phyloP scores from a whole-genome alignment of 2,113 vertebrate species.

The Strix uralensis region DNA sequence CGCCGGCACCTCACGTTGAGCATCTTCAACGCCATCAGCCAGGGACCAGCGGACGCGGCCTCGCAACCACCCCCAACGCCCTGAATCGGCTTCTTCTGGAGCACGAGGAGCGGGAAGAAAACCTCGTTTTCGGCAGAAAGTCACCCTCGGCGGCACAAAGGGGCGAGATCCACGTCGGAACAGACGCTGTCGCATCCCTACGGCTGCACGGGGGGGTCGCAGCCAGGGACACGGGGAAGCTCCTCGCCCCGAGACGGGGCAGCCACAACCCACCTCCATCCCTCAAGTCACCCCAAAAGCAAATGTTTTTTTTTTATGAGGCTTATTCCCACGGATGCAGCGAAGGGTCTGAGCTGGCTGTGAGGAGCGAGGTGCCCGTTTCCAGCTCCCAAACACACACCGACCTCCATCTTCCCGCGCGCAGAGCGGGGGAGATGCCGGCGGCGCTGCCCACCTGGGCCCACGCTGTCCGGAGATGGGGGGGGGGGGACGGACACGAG shows the following conservation, averaged over 20 bases:
- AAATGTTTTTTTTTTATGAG: background rate
- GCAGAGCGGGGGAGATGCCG: background rate
- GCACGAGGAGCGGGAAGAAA: background rate
- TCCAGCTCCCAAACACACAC: background rate
- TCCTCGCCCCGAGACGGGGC: background rate
- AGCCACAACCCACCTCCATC: background rate
- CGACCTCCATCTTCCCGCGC: rapidly evolving
- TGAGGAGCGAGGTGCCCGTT: background rate
- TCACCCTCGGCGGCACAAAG: rapidly evolving
- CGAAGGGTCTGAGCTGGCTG: background rate
- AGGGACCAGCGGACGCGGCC: rapidly evolving
- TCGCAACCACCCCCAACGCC: too few species aligned
- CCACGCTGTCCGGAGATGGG: background rate
- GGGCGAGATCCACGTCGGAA: background rate
- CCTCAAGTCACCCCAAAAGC: background rate
- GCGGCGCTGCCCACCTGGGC: background rate
- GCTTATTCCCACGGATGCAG: background rate
- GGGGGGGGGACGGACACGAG: too few species aligned
- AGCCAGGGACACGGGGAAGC: background rate
- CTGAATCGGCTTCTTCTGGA: rapidly evolving
- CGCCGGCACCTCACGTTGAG: background rate
- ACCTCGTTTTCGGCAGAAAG: background rate
- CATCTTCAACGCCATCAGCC: background rate
- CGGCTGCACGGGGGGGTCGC: rapidly evolving
- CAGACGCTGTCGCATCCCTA: rapidly evolving